These are phyloP conservation scores for Rotaria magnacalcarata DNA, from an alignment of 2,888 invertebrate genomes.

Conservation along the genomic window DNA sequence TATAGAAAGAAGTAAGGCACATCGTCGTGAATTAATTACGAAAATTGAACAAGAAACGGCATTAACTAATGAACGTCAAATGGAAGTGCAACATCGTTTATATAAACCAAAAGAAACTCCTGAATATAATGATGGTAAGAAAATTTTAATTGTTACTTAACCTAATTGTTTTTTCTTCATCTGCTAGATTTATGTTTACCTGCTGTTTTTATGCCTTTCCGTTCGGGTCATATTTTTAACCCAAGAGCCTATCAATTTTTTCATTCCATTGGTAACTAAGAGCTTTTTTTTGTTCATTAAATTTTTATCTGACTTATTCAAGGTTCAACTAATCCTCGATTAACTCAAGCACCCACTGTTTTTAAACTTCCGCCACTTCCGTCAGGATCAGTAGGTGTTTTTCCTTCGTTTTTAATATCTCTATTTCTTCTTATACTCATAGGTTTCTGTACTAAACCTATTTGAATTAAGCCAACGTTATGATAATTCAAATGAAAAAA, in stretches of 20 bases:
- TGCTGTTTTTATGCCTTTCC: slow-evolving; percentile 57
- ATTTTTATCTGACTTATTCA: slow-evolving; percentile 5
- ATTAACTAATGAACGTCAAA: slow-evolving; percentile 38
- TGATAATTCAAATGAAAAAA: neutral
- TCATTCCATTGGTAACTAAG: slow-evolving; percentile 54
- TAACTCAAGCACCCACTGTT: slow-evolving; percentile 58
- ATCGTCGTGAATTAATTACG: slow-evolving; percentile 52
- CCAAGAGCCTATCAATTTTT: slow-evolving; percentile 58
- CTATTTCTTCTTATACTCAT: too few relatives aligned
- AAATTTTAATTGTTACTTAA: too few relatives aligned
- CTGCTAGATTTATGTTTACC: slow-evolving; percentile 50
- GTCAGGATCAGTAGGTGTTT: slow-evolving; percentile 13
- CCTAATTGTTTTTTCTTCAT: too few relatives aligned
- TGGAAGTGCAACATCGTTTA: slow-evolving; percentile 38
- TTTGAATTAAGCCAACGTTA: slow-evolving; percentile 54
- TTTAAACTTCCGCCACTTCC: slow-evolving; percentile 56
- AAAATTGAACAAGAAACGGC: slow-evolving; percentile 50
- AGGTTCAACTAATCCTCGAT: slow-evolving; percentile 52
- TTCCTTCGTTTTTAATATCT: neutral
- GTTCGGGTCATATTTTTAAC: slow-evolving; percentile 52
- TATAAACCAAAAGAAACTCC: neutral
- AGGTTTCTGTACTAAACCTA: slow-evolving; percentile 54
- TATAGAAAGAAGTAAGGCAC: slow-evolving; percentile 52
- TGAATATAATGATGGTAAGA: slow-evolving; percentile 13
- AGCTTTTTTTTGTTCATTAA: neutral